Evolutionary conservation across 37 sponge, comb jelly and placozoan species (phyloP).

Genomic region (Hexactinellida sp.): DNA sequence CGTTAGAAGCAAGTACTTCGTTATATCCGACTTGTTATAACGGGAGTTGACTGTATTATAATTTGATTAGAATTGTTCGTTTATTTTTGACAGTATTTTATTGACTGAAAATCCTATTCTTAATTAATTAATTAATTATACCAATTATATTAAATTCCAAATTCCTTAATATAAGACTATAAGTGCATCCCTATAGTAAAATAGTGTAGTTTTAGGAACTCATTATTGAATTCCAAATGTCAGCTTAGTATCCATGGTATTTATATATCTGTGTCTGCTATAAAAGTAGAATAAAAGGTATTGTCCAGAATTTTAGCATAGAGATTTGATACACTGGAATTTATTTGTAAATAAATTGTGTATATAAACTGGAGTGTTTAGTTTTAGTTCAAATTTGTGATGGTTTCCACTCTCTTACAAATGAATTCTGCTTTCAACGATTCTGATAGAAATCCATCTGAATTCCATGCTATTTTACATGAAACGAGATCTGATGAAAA

Average conservation of each 20-base stretch:
- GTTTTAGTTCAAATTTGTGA: neutral
- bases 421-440: neutral
- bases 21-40: too few relatives aligned
- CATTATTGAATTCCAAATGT: neutral
- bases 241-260: neutral
- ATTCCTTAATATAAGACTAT: neutral
- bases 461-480: neutral
- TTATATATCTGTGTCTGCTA: neutral
- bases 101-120: too few relatives aligned
- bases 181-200: neutral
- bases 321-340: neutral
- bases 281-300: neutral
- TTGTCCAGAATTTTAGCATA: neutral
- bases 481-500: neutral
- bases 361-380: neutral
- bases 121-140: too few relatives aligned
- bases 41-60: too few relatives aligned
- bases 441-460: neutral
- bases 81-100: too few relatives aligned
- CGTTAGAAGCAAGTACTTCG: too few relatives aligned
- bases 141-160: too few relatives aligned
- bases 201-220: neutral
- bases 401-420: constrained; percentile 5
- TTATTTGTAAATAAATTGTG: neutral
- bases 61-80: too few relatives aligned